Base-by-base conservation (phyloP, 2,888 invertebrate genomes). In the Volucella inanis region DNA sequence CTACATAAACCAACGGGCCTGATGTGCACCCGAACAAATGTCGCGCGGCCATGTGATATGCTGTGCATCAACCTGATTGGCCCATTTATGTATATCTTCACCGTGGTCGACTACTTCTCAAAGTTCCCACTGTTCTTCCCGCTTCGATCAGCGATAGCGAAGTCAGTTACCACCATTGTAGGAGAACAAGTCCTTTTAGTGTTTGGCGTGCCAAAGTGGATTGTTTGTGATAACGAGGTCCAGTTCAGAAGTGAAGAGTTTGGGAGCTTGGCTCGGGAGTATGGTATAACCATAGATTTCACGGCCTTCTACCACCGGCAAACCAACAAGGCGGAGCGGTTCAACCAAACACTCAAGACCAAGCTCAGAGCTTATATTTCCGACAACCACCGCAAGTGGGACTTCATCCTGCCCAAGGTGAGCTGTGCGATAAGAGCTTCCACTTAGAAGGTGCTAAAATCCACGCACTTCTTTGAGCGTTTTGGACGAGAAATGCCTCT, bases 91-190 rank as follows among this genome's bases (percentile, higher is more conserved):
- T 75, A 71, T 12, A 65, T 76, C 1, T 84, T n/a, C 0, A 79
- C 75, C 1, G 70, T 75, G 8, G 70, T 57, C 1, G 75, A 75
- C 4, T 68, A 57, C n/a, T 84, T 84, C 11, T 49, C 72, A 0
- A 84, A 84, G 43, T 79, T 79, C n/a, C 57, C 72, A 3, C 38
- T 74, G 18, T 67, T 84, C 11, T 79, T 74, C 55, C 64, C 84
- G 2, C 10, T 84, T n/a, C 55, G 79, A 14, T 22, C 71, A 0
- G 65, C 72, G 0, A 82, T 72, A 9, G 65, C 77, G 1, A 68
- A 72, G 12, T 11, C 45, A 1, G 62, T 70, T 2, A n/a, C 22
- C 8, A 55, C 38, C 2, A 18, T 55, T 1, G 14, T 75, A 22
- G 80, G 75, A 52, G 64, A 74, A 10, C 11, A 52, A 9, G 39